Evolutionary conservation across 1,140 invertebrate genomes (phyloP).

Genomic region (Pogonomyrmex barbatus): DNA sequence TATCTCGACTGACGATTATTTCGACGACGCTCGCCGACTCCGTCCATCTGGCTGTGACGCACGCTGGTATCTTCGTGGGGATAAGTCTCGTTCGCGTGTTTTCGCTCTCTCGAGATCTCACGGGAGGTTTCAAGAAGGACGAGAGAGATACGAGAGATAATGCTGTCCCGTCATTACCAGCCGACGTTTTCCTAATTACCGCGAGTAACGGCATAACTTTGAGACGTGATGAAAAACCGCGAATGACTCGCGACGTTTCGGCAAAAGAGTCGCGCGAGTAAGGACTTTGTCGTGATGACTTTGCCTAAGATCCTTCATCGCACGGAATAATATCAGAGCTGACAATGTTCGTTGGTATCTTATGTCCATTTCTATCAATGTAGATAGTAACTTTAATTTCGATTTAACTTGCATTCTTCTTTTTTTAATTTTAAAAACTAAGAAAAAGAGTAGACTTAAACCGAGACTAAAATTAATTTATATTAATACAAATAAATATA

Average conservation of each 20-base stretch:
- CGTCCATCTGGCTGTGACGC: slow-evolving; percentile 55
- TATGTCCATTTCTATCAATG: background rate
- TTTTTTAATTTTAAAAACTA: no score
- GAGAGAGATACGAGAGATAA: slow-evolving; percentile 37
- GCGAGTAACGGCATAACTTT: slow-evolving; percentile 23
- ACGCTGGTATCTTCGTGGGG: slow-evolving; percentile 43
- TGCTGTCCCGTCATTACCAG: slow-evolving; percentile 31
- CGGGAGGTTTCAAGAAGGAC: slow-evolving; percentile 2
- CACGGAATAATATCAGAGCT: background rate
- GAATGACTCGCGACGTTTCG: background rate
- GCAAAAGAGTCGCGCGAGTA: background rate
- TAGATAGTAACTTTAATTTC: no score
- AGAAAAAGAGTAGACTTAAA: no score
- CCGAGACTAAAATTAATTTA: no score
- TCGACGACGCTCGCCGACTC: slow-evolving; percentile 47
- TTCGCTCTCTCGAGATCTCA: slow-evolving; percentile 24
- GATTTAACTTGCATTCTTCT: no score
- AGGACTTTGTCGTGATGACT: background rate
- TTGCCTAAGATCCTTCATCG: no score
- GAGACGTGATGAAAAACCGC: slow-evolving; percentile 47
- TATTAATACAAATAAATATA: no score
- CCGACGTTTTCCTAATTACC: slow-evolving; percentile 52
- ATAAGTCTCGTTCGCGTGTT: slow-evolving; percentile 30
- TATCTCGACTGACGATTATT: slow-evolving; percentile 56
- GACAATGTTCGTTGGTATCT: background rate